Conservation (phyloP, 2,888 invertebrate species). For the Eupithecia subfuscata region DNA sequence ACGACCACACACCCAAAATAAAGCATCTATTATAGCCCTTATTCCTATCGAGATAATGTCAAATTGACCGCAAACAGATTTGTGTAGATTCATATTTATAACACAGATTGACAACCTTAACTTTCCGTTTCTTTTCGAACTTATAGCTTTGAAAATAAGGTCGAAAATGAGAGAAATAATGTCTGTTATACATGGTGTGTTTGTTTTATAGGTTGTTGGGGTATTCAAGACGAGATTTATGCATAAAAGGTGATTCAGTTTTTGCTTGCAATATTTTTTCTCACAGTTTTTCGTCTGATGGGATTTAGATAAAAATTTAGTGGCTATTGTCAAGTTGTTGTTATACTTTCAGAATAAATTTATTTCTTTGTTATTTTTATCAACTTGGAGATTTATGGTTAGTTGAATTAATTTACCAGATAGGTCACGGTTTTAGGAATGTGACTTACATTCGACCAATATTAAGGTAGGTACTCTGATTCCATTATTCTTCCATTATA, state of each 20-base stretch:
- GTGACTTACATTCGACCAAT: too few species aligned
- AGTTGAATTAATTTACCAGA: too few species aligned
- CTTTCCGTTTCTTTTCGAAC: constrained; percentile 22
- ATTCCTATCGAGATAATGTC: constrained; percentile 37
- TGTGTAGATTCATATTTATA: constrained; percentile 54
- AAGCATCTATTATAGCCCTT: constrained; percentile 40
- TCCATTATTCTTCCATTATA: too few species aligned
- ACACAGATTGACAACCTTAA: constrained; percentile 46
- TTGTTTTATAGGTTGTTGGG: constrained; percentile 53
- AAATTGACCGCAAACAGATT: constrained; percentile 43
- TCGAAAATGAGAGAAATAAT: not conserved
- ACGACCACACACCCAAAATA: constrained; percentile 30
- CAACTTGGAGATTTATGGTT: not conserved
- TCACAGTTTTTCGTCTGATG: constrained; percentile 15
- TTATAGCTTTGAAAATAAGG: not conserved
- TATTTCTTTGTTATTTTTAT: not conserved
- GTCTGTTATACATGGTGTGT: constrained; percentile 34
- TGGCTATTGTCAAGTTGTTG: constrained; percentile 11
- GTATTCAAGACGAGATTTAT: constrained; percentile 56
- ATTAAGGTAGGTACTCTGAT: too few species aligned
- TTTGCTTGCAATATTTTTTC: constrained; percentile 38
- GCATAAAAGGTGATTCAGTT: constrained; percentile 47
- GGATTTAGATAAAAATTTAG: constrained; percentile 33
- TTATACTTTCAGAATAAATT: not conserved
- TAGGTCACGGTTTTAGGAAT: too few species aligned